Evolutionary conservation across 2,113 vertebrate species (phyloP).

Genomic region (Mormyrus iriodes): DNA sequence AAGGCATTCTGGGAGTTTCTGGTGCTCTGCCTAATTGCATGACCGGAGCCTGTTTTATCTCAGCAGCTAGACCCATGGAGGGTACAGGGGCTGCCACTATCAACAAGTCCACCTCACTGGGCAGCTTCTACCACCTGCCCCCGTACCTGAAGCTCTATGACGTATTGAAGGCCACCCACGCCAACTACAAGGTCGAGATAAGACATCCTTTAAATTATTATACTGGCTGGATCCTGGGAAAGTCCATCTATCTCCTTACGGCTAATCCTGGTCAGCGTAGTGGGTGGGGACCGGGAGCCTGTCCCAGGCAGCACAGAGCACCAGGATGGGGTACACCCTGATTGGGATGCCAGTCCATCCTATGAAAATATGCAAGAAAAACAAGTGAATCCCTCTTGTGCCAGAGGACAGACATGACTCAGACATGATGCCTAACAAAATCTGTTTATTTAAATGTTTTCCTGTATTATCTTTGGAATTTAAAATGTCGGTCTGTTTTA

Average conservation of each 20-base stretch:
- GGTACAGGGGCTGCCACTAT: slow-evolving; percentile 63
- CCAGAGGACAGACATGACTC: neutral
- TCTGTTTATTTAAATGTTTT: neutral
- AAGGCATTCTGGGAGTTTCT: neutral
- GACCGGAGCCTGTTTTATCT: neutral
- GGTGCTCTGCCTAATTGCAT: neutral
- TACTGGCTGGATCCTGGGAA: neutral
- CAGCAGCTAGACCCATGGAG: slow-evolving; percentile 76
- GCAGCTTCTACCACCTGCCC: slow-evolving; percentile 90
- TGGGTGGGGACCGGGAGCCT: neutral
- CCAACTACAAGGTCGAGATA: slow-evolving; percentile 84
- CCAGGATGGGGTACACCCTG: neutral
- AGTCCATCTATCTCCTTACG: neutral
- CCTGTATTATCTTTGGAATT: neutral
- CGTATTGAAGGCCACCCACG: slow-evolving; percentile 90
- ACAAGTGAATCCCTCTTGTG: neutral
- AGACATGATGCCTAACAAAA: neutral
- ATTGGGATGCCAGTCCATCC: neutral
- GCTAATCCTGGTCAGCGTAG: neutral
- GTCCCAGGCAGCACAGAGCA: neutral
- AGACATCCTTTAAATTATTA: neutral
- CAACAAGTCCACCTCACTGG: slow-evolving; percentile 82
- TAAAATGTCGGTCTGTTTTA: neutral
- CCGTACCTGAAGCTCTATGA: slow-evolving; percentile 92
- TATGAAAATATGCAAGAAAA: neutral